These are phyloP conservation scores for Stomatorhinus walkeri DNA, from an alignment of 2,797 vertebrate genomes.

Conservation along the genomic window DNA sequence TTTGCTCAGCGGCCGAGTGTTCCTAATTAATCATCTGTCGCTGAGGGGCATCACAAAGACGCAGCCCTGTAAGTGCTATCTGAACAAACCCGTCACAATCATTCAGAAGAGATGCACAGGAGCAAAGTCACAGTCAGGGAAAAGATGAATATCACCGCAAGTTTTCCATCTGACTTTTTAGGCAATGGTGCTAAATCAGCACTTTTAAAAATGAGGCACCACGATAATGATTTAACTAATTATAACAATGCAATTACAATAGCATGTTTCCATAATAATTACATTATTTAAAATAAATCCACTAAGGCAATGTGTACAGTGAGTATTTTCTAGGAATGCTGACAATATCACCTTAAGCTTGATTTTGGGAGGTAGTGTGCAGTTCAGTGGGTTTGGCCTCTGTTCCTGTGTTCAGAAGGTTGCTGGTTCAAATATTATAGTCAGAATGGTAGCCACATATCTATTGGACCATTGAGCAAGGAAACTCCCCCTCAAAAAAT, in stretches of 20 bases:
- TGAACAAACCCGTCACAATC: background rate
- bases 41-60: slow-evolving; percentile 25
- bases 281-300: background rate
- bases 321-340: background rate
- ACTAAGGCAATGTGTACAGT: background rate
- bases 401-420: background rate
- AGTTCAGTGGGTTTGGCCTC: background rate
- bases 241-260: background rate
- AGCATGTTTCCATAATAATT: background rate
- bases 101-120: slow-evolving; percentile 11
- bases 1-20: slow-evolving; percentile 15
- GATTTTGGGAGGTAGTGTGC: background rate
- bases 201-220: background rate
- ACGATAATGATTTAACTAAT: background rate
- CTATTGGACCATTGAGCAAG: too few relatives aligned
- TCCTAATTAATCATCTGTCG: slow-evolving; percentile 31
- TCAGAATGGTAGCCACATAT: background rate
- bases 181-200: background rate
- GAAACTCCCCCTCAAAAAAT: too few relatives aligned
- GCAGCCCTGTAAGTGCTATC: slow-evolving; percentile 14
- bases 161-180: background rate
- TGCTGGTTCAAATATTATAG: background rate
- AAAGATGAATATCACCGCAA: background rate
- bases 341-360: background rate
- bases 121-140: background rate